Percentiles rank a stretch among this genome's conserved stretches.
Conservation (phyloP, 1,140 invertebrate species). For the Hydropsyche tenuis region DNA sequence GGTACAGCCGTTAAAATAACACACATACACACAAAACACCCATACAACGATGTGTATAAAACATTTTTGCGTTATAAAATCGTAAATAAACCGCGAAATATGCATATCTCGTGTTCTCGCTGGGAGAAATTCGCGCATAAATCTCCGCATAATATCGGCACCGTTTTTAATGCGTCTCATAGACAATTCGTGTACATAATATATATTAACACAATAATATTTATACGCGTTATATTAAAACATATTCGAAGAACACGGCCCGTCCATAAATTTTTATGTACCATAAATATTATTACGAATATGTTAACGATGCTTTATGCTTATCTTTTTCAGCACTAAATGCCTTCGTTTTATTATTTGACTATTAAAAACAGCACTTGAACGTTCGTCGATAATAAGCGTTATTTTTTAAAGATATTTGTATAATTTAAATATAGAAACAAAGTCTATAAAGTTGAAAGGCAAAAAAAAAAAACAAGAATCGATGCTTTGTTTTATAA, state of each 20-base stretch:
- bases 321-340: background rate
- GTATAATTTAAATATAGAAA: no score
- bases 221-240: background rate
- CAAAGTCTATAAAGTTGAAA: no score
- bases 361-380: no score
- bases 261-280: constrained; percentile 17
- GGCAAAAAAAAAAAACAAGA: no score
- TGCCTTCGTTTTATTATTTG: background rate
- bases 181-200: background rate
- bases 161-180: background rate
- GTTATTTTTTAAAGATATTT: no score
- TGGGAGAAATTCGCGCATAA: background rate
- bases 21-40: background rate
- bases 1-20: background rate
- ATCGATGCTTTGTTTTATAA: no score
- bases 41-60: background rate
- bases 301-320: constrained; percentile 20
- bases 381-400: no score
- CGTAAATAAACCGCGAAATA: background rate
- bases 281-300: constrained; percentile 22
- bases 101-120: background rate
- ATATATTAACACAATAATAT: background rate
- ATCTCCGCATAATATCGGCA: background rate
- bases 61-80: background rate
- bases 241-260: background rate